These are phyloP conservation scores for Lucilia sericata DNA, from an alignment of 1,140 invertebrate species.

Conservation along the genomic window DNA sequence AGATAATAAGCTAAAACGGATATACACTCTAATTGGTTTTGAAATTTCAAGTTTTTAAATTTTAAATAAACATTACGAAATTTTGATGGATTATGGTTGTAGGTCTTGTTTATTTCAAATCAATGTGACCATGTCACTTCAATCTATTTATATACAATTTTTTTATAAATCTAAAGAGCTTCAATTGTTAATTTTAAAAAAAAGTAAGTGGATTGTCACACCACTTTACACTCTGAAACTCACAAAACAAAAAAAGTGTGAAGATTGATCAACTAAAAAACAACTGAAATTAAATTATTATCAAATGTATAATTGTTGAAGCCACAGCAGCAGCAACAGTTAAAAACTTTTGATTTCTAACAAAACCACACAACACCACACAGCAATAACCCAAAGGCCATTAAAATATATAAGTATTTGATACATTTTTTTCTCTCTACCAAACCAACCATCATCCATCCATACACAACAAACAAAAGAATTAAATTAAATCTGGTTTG, in stretches of 20 bases:
- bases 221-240: constrained; percentile 24
- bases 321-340: too few species aligned
- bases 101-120: background rate
- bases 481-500: background rate
- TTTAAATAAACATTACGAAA: background rate
- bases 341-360: constrained; percentile 65
- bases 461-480: too few species aligned
- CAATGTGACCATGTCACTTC: constrained; percentile 34
- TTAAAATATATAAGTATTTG: constrained; percentile 18
- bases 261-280: constrained; percentile 49
- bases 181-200: constrained; percentile 35
- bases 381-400: constrained; percentile 62
- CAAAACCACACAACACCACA: constrained; percentile 52
- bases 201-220: constrained; percentile 49
- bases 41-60: background rate
- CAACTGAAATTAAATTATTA: constrained; percentile 5
- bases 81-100: constrained; percentile 35
- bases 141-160: background rate
- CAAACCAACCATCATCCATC: background rate
- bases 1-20: too few species aligned
- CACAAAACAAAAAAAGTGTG: constrained; percentile 44
- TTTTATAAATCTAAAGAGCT: constrained; percentile 7
- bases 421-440: constrained; percentile 7
- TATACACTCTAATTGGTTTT: too few species aligned
- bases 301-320: background rate